Conservation (phyloP, 2,113 vertebrate genomes). For the Terrapene triunguis region DNA sequence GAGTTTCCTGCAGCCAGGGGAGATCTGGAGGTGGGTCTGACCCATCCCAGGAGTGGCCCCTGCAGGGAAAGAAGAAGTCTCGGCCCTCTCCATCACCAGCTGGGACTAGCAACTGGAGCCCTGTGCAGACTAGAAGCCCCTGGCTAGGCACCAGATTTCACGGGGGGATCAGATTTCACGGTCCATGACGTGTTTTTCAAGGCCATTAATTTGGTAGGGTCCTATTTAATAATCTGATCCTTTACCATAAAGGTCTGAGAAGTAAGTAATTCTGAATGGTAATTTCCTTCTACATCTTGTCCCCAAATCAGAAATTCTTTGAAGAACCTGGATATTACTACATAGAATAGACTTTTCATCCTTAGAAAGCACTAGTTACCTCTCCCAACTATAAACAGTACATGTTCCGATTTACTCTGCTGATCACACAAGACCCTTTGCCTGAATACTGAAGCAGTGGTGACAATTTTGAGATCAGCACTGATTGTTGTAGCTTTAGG, state of each 20-base stretch:
- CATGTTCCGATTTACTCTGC: background rate
- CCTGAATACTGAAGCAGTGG: rapidly evolving
- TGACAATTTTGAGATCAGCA: background rate
- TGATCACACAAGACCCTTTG: background rate
- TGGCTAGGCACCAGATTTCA: no score
- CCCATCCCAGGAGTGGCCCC: no score
- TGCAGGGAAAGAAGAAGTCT: no score
- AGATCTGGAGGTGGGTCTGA: no score
- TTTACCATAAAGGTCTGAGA: background rate
- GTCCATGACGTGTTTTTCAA: no score
- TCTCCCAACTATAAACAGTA: background rate
- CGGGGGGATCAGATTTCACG: no score
- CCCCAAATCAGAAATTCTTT: no score
- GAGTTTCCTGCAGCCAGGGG: no score
- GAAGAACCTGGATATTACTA: background rate
- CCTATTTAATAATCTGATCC: no score
- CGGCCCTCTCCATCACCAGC: rapidly evolving
- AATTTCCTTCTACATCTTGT: rapidly evolving
- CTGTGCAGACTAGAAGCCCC: no score
- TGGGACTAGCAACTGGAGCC: background rate
- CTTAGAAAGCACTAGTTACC: rapidly evolving
- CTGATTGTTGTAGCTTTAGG: background rate
- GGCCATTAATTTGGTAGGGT: no score
- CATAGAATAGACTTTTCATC: background rate
- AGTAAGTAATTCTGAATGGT: background rate